Conservation (phyloP, 2,888 invertebrate genomes). For the Leucophenga maculata region DNA sequence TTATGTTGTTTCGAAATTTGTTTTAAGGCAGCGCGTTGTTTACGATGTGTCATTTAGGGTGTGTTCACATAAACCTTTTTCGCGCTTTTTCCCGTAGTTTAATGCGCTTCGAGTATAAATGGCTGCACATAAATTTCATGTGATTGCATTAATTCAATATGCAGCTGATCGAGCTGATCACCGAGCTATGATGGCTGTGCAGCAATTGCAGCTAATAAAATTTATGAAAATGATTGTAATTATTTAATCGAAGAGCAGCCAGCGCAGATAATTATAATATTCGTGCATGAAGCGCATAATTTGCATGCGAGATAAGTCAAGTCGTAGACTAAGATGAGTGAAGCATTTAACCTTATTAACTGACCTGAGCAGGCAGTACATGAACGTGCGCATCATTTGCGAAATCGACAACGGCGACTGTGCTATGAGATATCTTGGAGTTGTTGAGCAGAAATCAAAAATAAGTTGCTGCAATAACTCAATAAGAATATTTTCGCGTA, state of each 20-base stretch:
- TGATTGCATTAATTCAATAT: too few species aligned
- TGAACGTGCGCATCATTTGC: slow-evolving; percentile 48
- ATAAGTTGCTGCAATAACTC: slow-evolving; percentile 62
- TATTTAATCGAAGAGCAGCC: slow-evolving; percentile 13
- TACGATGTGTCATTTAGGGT: slow-evolving; percentile 24
- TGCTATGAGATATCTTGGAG: slow-evolving; percentile 21
- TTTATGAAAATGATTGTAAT: slow-evolving; percentile 17
- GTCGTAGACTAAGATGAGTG: background rate
- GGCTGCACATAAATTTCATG: slow-evolving; percentile 7
- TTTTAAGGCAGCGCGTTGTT: slow-evolving; percentile 2
- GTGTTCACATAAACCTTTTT: slow-evolving; percentile 8
- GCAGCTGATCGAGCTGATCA: too few species aligned
- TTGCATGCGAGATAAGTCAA: slow-evolving; percentile 41
- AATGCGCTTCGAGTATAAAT: background rate
- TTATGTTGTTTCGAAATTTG: slow-evolving; percentile 52
- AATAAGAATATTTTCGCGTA: slow-evolving; percentile 45
- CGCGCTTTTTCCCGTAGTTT: background rate
- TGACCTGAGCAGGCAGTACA: slow-evolving; percentile 41
- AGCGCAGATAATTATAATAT: slow-evolving; percentile 42
- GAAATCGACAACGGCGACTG: slow-evolving; percentile 13
- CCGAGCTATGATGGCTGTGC: too few species aligned
- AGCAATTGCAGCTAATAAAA: too few species aligned
- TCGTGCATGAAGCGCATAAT: slow-evolving; percentile 46
- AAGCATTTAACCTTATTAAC: slow-evolving; percentile 44
- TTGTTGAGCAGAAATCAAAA: slow-evolving; percentile 30